Evolutionary conservation across 2,797 vertebrate species (phyloP), one percentile per base, ranked within the genome.

Genomic region (Aulostomus chinensis): DNA sequence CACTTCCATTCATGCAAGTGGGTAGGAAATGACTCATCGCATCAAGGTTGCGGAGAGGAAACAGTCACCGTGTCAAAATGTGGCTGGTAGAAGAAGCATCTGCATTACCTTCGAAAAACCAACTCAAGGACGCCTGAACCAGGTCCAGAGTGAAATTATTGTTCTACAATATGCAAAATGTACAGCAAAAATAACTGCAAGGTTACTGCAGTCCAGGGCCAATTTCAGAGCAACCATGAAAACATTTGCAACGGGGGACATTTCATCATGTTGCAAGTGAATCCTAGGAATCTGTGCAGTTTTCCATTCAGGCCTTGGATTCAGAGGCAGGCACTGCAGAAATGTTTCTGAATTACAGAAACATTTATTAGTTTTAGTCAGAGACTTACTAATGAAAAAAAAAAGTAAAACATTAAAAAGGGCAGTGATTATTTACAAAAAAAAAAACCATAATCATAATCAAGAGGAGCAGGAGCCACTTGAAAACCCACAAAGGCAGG

Each of bases 351-450:
- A 39, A 59, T 42, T 48, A 42, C 8, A 42, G n/a, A 25, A 25
- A 34, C 41, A 18, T n/a, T 50, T 57, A 74, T 78, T 69, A 38
- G 9, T 58, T 55, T 50, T 24, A n/a, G n/a, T n/a, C n/a, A n/a
- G n/a, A 36, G 30, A 56, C 43, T 25, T 26, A 17, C 30, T 59
- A 57, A 73, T 58, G 57, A 63, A 54, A 53, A 55, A 63, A 60
- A 52, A 56, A 2, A 42, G n/a, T n/a, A 38, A 64, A 52, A 9
- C 32, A 9, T 13, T 39, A 57, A 24, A 35, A 39, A 12, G 4
- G 4, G 20, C 4, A 29, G 20, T 34, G 35, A 67, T 51, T 30
- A 60, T 57, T 48, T 1, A 26, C 0, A 36, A 35, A 58, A 24
- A 51, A 15, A 9, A 1, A 29, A 24, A 24, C 5, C 1, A 26